These are phyloP conservation scores for Zygothrica quintamaculata DNA, from an alignment of 2,888 invertebrate species.

Conservation along the genomic window DNA sequence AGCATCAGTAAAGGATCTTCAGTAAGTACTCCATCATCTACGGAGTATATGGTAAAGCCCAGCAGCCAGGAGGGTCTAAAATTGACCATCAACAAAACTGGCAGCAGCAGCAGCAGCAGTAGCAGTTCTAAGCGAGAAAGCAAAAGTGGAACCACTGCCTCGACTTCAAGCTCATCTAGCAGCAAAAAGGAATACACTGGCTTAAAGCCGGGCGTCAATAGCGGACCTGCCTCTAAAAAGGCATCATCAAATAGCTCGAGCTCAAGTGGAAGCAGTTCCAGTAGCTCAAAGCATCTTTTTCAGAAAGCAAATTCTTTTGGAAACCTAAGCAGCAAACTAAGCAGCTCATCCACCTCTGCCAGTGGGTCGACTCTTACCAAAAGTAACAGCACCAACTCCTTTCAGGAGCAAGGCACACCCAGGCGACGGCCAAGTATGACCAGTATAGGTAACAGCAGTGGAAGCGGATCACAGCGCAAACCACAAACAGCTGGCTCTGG, in stretches of 20 bases:
- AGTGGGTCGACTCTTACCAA: slow-evolving; percentile 73
- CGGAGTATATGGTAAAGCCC: slow-evolving; percentile 95
- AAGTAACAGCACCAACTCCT: slow-evolving; percentile 83
- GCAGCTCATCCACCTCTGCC: slow-evolving; percentile 24
- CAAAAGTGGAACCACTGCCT: slow-evolving; percentile 20
- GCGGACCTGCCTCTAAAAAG: slow-evolving; percentile 93
- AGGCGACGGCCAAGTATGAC: slow-evolving; percentile 68
- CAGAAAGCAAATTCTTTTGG: slow-evolving; percentile 84
- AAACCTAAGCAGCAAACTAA: slow-evolving; percentile 80
- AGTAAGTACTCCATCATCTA: slow-evolving; percentile 82
- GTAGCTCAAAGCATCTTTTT: slow-evolving; percentile 76
- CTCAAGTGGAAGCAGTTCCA: slow-evolving; percentile 83
- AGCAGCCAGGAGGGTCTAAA: slow-evolving; percentile 95
- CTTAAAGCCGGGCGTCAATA: slow-evolving; percentile 92
- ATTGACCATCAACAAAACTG: slow-evolving; percentile 95
- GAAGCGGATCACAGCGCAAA: slow-evolving; percentile 50
- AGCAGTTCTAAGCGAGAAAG: slow-evolving; percentile 16
- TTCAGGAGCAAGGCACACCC: slow-evolving; percentile 65
- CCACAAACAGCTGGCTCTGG: slow-evolving; percentile 10
- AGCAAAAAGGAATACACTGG: slow-evolving; percentile 90
- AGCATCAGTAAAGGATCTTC: slow-evolving; percentile 44
- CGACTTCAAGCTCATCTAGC: slow-evolving; percentile 30
- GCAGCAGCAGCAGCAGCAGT: slow-evolving; percentile 85
- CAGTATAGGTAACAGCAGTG: slow-evolving; percentile 44
- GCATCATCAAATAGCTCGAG: slow-evolving; percentile 29